Evolutionary conservation across 2,113 vertebrate genomes (phyloP), one percentile per base, ranked within the genome.

Genomic region (Cinclus mexicanus): DNA sequence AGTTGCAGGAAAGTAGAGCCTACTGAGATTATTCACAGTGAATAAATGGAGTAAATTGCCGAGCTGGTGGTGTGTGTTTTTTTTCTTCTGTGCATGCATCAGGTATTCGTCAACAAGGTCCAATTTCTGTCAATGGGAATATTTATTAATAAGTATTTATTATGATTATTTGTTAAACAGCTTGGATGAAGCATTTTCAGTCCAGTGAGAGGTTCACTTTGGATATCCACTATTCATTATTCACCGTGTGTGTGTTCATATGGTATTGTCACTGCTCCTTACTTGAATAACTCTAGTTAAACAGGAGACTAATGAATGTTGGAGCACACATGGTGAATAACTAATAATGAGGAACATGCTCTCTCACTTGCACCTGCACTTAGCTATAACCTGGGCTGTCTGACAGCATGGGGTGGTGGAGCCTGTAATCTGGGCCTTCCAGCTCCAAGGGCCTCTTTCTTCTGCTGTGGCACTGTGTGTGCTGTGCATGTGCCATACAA

Each of bases 241-340:
- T 95, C 94, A 91, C 1, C 1, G 52, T n/a, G 49, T 75, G 72
- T 94, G 44, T 94, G 83, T 91, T 97, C 93, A 52, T 87, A 95
- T 56, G 72, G 86, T 47, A 84, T 95, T 95, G 96, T 94, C 93
- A 91, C 89, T 81, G 87, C 61, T 97, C 91, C 83, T 89, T 96
- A 95, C 94, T 71, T 84, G 94, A 94, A 95, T 91, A 94, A 93
- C 91, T 95, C 87, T 91, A 64, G 96, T 96, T 91, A 94, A 96
- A 97, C 94, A 96, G 91, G 83, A 95, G 94, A 47, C 93, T 96
- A 92, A 96, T 92, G 95, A 94, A 68, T 96, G 94, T 89, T 94
- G 93, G 65, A 95, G 87, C 80, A 87, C 94, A 95, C 87, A 76
- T 68, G 91, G 93, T 94, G 96, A 94, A 97, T 95, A 96, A 86